These are phyloP conservation scores for Eudyptes chrysolophus DNA, from an alignment of 2,113 vertebrate species.

Conservation along the genomic window DNA sequence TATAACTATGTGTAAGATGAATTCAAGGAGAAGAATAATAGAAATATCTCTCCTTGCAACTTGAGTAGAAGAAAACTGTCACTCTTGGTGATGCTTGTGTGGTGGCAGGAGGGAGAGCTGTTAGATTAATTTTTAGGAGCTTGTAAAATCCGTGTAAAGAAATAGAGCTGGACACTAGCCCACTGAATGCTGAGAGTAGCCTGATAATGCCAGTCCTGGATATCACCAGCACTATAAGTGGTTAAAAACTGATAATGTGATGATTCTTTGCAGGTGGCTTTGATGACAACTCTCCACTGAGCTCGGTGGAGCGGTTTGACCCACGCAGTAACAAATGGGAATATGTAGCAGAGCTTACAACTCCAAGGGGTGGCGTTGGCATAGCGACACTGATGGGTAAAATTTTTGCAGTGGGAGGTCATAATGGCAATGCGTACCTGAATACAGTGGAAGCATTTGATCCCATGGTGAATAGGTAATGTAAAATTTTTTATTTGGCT, in stretches of 20 bases:
- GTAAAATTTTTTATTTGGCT: background rate
- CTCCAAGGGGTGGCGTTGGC: conserved; percentile 91
- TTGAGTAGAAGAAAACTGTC: background rate
- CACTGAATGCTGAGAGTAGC: background rate
- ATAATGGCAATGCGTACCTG: conserved; percentile 95
- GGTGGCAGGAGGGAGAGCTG: background rate
- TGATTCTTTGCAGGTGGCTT: conserved; percentile 85
- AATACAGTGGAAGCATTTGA: conserved; percentile 98
- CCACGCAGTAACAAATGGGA: conserved; percentile 90
- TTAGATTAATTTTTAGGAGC: background rate
- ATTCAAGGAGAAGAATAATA: background rate
- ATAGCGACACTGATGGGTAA: conserved; percentile 94
- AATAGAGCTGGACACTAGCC: background rate
- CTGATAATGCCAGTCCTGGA: background rate
- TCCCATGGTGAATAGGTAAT: conserved; percentile 91
- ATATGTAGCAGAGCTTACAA: conserved; percentile 91
- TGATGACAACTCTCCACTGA: conserved; percentile 96
- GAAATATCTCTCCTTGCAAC: background rate
- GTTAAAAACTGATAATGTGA: background rate
- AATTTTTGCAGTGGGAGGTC: conserved; percentile 95
- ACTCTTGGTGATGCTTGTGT: background rate
- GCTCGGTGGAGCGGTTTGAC: conserved; percentile 94
- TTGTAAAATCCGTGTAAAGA: background rate
- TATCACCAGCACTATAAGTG: background rate
- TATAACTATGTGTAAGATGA: background rate